phyloP scores from a whole-genome alignment of 2,888 invertebrate genomes.

The Scaptomyza reducta region DNA sequence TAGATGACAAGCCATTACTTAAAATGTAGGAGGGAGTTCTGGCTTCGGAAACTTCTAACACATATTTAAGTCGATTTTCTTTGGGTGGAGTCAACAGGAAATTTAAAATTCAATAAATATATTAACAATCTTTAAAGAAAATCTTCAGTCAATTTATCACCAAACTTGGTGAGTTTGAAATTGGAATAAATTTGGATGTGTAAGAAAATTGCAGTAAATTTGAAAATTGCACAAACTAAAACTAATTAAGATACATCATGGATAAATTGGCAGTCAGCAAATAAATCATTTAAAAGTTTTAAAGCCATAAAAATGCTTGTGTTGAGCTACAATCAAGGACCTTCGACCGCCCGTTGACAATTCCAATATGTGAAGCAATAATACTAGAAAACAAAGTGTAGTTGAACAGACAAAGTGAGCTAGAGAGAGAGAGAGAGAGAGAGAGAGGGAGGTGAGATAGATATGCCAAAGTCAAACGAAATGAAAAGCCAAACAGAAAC shows the following conservation, averaged over 20 bases:
- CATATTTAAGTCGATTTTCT: too few species aligned
- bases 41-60: too few species aligned
- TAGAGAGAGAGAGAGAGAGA: constrained; percentile 21
- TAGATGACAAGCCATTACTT: too few species aligned
- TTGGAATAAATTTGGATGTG: too few species aligned
- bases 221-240: too few species aligned
- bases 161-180: too few species aligned
- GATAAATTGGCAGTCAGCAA: constrained; percentile 1
- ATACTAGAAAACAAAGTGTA: constrained; percentile 23
- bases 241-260: neutral
- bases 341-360: constrained; percentile 37
- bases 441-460: constrained; percentile 4
- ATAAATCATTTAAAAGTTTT: constrained; percentile 43
- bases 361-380: constrained; percentile 44
- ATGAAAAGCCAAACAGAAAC: constrained; percentile 57
- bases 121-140: too few species aligned
- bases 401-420: constrained; percentile 20
- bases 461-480: constrained; percentile 49
- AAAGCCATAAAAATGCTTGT: constrained; percentile 40
- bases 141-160: too few species aligned
- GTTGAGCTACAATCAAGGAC: constrained; percentile 34
- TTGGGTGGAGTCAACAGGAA: too few species aligned
- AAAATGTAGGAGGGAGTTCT: too few species aligned
- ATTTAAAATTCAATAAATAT: too few species aligned
- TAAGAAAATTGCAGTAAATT: too few species aligned